phyloP scores from a whole-genome alignment of 1,140 invertebrate genomes.

The Ectropis grisescens region DNA sequence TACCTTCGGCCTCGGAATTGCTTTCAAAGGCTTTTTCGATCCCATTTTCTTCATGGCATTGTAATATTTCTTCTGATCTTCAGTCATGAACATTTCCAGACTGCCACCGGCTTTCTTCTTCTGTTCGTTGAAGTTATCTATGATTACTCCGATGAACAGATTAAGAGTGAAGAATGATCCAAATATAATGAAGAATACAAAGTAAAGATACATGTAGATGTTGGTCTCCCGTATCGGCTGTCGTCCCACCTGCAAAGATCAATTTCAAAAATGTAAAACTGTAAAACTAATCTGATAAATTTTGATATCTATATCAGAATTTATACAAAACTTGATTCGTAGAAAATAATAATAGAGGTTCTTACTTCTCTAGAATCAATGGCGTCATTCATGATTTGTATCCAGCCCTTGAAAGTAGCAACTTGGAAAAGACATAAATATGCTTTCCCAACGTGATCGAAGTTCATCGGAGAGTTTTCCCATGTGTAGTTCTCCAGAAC shows the following conservation, averaged over 20 bases:
- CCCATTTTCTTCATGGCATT: slow-evolving; percentile 99
- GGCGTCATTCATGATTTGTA: slow-evolving; percentile 97
- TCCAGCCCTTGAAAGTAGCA: slow-evolving; percentile 96
- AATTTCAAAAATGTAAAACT: too few relatives aligned
- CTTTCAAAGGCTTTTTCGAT: slow-evolving; percentile 97
- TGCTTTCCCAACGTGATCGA: slow-evolving; percentile 97
- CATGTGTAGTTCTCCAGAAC: slow-evolving; percentile 92
- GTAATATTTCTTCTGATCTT: slow-evolving; percentile 99
- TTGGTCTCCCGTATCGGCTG: slow-evolving; percentile 95
- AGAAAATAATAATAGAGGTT: too few relatives aligned
- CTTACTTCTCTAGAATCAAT: slow-evolving; percentile 94
- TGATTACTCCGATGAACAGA: slow-evolving; percentile 98
- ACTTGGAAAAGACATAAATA: slow-evolving; percentile 99
- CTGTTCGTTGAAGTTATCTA: slow-evolving; percentile 99
- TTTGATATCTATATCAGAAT: too few relatives aligned
- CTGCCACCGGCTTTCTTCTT: slow-evolving; percentile 99
- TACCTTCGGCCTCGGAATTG: slow-evolving; percentile 95
- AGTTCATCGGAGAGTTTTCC: slow-evolving; percentile 98
- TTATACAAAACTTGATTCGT: too few relatives aligned
- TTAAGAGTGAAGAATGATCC: slow-evolving; percentile 98
- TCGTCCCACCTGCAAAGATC: slow-evolving; percentile 81
- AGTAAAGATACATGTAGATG: slow-evolving; percentile 98
- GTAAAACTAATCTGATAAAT: background rate
- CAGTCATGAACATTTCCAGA: slow-evolving; percentile 99
- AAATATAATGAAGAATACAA: slow-evolving; percentile 98